Percentiles rank a stretch among this genome's conserved stretches.
Conservation (phyloP, 2,797 vertebrate genomes). For the Clarias platycephalus region DNA sequence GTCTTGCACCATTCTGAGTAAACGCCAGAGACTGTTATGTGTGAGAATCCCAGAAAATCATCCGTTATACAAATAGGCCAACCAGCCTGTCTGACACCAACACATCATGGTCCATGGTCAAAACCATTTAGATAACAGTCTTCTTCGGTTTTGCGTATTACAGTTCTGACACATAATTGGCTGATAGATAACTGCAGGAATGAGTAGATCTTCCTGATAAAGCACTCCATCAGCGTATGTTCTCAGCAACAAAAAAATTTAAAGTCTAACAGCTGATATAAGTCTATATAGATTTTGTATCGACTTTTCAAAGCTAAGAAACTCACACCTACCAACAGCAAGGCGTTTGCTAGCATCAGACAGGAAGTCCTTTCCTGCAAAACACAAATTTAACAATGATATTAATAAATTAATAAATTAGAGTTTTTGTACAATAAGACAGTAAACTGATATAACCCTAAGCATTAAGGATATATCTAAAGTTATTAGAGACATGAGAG, state of each 20-base stretch:
- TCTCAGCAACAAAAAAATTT: background rate
- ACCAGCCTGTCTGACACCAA: too few species aligned
- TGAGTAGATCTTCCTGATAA: background rate
- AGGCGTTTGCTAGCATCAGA: constrained; percentile 72
- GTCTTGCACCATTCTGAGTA: too few species aligned
- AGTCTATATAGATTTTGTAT: background rate
- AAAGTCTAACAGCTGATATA: background rate
- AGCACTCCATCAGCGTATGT: background rate
- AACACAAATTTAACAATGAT: constrained; percentile 46
- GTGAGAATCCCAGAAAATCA: too few species aligned
- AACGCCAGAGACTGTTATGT: too few species aligned
- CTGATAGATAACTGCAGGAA: background rate
- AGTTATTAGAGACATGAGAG: constrained; percentile 16
- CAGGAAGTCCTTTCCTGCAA: constrained; percentile 85
- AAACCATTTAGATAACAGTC: too few species aligned
- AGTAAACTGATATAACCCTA: background rate
- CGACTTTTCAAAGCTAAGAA: constrained; percentile 17
- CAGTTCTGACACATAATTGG: too few species aligned
- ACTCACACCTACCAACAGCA: constrained; percentile 81
- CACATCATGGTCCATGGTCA: too few species aligned
- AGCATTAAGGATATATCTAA: background rate
- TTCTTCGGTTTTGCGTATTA: too few species aligned
- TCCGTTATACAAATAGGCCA: too few species aligned
- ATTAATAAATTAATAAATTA: too few species aligned
- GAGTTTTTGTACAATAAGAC: background rate